These are phyloP conservation scores for Cybosia mesomella DNA, from an alignment of 2,888 invertebrate genomes.

Conservation along the genomic window DNA sequence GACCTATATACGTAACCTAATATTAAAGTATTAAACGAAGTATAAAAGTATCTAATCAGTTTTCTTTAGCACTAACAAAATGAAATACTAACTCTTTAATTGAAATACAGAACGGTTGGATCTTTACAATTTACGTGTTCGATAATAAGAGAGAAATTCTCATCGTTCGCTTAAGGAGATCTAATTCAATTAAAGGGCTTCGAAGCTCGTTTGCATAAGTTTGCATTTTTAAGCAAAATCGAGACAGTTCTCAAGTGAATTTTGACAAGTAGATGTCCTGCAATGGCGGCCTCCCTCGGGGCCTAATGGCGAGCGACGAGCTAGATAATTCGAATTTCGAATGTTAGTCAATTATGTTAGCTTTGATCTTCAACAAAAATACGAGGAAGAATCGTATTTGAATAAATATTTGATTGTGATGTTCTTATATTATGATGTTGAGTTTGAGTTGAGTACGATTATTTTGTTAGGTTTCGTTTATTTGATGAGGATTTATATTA, in stretches of 20 bases:
- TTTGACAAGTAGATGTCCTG: slow-evolving; percentile 76
- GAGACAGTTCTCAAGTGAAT: slow-evolving; percentile 70
- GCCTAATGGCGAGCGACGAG: slow-evolving; percentile 57
- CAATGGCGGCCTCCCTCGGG: slow-evolving; percentile 51
- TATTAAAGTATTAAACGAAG: slow-evolving; percentile 15
- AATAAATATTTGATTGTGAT: slow-evolving; percentile 32
- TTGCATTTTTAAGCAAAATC: slow-evolving; percentile 83
- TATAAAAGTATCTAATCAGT: slow-evolving; percentile 13
- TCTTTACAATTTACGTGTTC: slow-evolving; percentile 73
- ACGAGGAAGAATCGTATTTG: slow-evolving; percentile 26
- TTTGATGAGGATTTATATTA: no score
- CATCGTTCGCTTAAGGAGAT: slow-evolving; percentile 76
- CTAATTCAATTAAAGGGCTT: slow-evolving; percentile 81
- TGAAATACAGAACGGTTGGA: slow-evolving; percentile 74
- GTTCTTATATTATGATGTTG: slow-evolving; percentile 18
- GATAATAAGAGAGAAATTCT: slow-evolving; percentile 75
- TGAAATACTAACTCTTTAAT: slow-evolving; percentile 70
- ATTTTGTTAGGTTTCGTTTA: not conserved
- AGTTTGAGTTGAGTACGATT: slow-evolving; percentile 1
- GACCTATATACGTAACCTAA: not conserved
- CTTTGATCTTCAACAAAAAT: slow-evolving; percentile 48
- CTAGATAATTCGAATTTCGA: slow-evolving; percentile 56
- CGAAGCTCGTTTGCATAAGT: slow-evolving; percentile 84
- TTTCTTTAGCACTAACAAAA: slow-evolving; percentile 44
- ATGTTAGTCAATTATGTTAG: slow-evolving; percentile 43